Evolutionary conservation across 2,797 vertebrate species (phyloP), one percentile per base, ranked within the genome.

Genomic region (Echeneis naucrates): DNA sequence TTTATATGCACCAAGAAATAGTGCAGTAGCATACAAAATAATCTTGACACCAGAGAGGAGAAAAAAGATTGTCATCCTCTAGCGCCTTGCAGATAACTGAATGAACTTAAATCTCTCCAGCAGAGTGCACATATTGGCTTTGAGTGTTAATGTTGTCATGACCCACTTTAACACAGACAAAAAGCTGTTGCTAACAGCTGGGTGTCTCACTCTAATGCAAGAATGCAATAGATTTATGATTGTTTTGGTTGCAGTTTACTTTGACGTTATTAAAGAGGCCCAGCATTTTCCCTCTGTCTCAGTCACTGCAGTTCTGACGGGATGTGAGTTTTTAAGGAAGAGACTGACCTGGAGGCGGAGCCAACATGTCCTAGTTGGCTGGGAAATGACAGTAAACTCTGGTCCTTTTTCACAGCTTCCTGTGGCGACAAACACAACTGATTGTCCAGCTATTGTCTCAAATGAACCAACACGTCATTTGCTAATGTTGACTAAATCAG

Each of bases 331-430:
- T 88, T 64, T n/a, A n/a, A 68, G 70, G 72, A 78, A 85, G 58
- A 83, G 69, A 86, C 93, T 85, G 68, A 96, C 95, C 95, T 94
- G 67, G 93, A 95, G 77, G 94, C 94, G 62, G 92, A 58, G 85
- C 94, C 91, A 75, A 95, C 89, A 56, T 95, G 95, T 75, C 90
- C 90, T 82, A 96, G 89, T 88, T 94, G 94, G 91, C 92, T 92
- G 57, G 93, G 91, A 89, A 96, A 95, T 48, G 93, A 93, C 67
- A 96, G 90, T 81, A 95, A 90, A 84, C 91, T 92, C 89, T 94
- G 92, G 80, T 96, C 93, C 80, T 95, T 95, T 89, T 96, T 96
- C 85, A 95, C 93, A 79, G 92, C 95, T 92, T 95, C 95, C 95
- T 96, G 91, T 24, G 75, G 86, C 82, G 88, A 86, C 76, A 78